Conservation (phyloP, 2,888 invertebrate species). For the Limnephilus lunatus region DNA sequence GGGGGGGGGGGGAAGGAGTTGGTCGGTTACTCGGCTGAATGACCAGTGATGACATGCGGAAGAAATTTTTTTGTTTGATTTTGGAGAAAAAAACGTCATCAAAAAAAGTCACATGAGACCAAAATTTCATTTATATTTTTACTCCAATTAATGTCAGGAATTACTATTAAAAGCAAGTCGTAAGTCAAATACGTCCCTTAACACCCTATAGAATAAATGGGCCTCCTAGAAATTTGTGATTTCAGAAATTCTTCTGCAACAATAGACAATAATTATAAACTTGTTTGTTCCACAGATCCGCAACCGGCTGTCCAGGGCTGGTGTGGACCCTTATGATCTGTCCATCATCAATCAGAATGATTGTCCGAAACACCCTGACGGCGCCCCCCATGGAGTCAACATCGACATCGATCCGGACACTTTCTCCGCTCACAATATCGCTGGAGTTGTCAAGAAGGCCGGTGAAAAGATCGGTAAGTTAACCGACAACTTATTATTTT, state of each 20-base stretch:
- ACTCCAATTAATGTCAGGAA: too few relatives aligned
- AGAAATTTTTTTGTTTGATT: too few relatives aligned
- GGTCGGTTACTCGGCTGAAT: too few relatives aligned
- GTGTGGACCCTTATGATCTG: conserved; percentile 87
- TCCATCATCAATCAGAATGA: conserved; percentile 84
- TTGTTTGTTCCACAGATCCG: conserved; percentile 76
- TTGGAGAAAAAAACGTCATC: too few relatives aligned
- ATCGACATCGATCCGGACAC: conserved; percentile 87
- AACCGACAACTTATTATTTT: background rate
- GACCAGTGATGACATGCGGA: too few relatives aligned
- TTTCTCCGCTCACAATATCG: conserved; percentile 85
- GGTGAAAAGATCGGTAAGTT: conserved; percentile 82
- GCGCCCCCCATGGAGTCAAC: conserved; percentile 78
- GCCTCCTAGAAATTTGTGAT: background rate
- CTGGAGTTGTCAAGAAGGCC: conserved; percentile 83
- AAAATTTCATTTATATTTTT: too few relatives aligned
- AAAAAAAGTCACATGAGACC: too few relatives aligned
- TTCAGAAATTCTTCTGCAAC: background rate
- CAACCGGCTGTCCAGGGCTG: conserved; percentile 78
- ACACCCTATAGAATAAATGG: background rate
- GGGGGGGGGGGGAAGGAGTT: too few relatives aligned
- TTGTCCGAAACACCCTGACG: conserved; percentile 81
- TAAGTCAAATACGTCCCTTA: too few relatives aligned
- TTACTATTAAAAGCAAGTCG: too few relatives aligned
- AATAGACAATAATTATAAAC: background rate